Base-by-base conservation (phyloP, 2,113 vertebrate species). In the Probosciger aterrimus region DNA sequence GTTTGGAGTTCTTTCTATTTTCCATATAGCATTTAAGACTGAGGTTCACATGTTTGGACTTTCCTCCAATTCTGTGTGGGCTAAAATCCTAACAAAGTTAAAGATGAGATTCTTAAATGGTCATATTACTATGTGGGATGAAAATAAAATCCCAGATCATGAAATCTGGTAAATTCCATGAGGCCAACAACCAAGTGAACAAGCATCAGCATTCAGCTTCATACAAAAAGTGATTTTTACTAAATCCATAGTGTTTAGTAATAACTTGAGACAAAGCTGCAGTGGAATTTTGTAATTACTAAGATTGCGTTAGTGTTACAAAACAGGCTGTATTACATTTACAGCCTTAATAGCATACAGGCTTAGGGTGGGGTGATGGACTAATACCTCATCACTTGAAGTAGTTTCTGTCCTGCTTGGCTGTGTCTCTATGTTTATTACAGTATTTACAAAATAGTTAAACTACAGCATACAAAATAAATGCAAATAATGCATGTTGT, bases 291-390 rank as follows among this genome's bases (percentile, higher is more conserved):
- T 68, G 76, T 88, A 96, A 95, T 86, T 80, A 11, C 59, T 55
- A 90, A 60, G 88, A 79, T 95, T 96, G 82, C 93, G 22, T 64
- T 59, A 49, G 52, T 84, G 47, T 96, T 97, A 86, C 95, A 86
- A 95, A 94, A 97, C 22, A 16, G 2, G 24, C 50, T 68, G 65
- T 49, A 22, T 90, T 92, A 75, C 50, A 3, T 59, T 52, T 82
- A 69, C 25, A 68, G 76, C n/a, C 73, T 81, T 75, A 63, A n/a
- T 83, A 64, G 71, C 53, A 12, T 15, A 52, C 20, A 33, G 33
- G 55, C n/a, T 78, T 39, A 33, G 68, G 31, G 47, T 18, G 46
- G 41, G 39, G 41, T 77, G 82, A 59, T 81, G 76, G 69, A 46
- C 79, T 65, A 88, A 90, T 43, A 76, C 39, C 12, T 6, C 28